Conservation (phyloP, 2,888 invertebrate genomes). For the Pammene aurita region DNA sequence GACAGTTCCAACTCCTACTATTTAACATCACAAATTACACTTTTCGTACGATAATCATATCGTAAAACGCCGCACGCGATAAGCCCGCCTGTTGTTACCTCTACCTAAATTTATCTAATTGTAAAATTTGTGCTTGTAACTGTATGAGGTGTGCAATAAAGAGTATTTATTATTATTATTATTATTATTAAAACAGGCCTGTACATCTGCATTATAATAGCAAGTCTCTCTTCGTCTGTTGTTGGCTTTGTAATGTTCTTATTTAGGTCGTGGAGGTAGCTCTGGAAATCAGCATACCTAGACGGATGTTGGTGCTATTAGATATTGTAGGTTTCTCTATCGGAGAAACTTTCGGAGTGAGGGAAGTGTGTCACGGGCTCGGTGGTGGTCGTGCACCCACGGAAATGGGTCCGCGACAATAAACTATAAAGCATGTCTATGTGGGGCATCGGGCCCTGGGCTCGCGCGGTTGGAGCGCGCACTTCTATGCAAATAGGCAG, state of each 20-base stretch:
- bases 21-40: no score
- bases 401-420: conserved; percentile 79
- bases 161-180: no score
- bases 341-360: conserved; percentile 79
- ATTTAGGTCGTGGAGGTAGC: conserved; percentile 78
- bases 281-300: conserved; percentile 79
- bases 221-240: no score
- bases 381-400: conserved; percentile 71
- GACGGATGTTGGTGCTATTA: conserved; percentile 80
- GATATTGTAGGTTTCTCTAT: conserved; percentile 80
- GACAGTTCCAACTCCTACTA: no score
- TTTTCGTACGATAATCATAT: no score
- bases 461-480: conserved; percentile 58
- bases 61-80: no score
- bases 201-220: conserved; percentile 51
- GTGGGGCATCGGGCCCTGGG: conserved; percentile 68
- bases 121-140: no score
- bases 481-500: conserved; percentile 74
- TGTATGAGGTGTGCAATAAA: no score
- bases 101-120: no score
- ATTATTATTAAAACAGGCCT: conserved; percentile 18
- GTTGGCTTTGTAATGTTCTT: conserved; percentile 65
- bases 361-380: conserved; percentile 73
- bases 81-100: no score
- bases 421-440: conserved; percentile 76